phyloP scores from a whole-genome alignment of 2,888 invertebrate species.

The Cheiracanthium punctorium region DNA sequence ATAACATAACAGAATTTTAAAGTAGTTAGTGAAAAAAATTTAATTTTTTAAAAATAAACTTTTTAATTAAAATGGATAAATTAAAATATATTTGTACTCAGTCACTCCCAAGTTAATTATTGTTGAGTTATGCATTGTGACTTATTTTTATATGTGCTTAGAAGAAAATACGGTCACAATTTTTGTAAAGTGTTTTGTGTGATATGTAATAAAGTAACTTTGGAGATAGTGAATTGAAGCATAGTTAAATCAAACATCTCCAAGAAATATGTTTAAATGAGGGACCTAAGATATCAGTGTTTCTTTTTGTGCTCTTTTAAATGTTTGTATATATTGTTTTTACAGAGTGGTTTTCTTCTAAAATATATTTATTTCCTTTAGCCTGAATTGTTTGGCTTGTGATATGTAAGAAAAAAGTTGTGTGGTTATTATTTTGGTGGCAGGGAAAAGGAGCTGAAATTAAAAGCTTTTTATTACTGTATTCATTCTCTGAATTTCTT shows the following conservation, averaged over 20 bases:
- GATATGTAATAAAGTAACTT: neutral
- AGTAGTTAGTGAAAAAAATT: no score
- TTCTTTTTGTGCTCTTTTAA: neutral
- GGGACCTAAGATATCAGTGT: neutral
- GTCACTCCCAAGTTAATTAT: neutral
- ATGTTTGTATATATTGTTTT: conserved; percentile 1
- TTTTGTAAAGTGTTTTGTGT: neutral
- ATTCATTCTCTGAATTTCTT: no score
- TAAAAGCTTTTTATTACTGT: no score
- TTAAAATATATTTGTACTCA: neutral
- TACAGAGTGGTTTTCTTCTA: neutral
- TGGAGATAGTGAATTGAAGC: neutral
- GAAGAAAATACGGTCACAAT: conserved; percentile 3
- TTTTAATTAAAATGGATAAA: no score
- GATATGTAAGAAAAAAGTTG: neutral
- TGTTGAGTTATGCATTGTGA: neutral
- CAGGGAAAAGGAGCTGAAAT: neutral
- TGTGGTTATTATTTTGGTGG: neutral
- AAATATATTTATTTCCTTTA: neutral
- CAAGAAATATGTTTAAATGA: neutral
- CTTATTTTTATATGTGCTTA: conserved; percentile 2
- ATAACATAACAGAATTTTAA: no score
- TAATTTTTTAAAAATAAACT: no score
- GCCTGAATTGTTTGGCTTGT: neutral
- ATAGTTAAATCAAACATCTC: neutral